These are phyloP conservation scores for Temnothorax curvispinosus DNA, from an alignment of 1,140 invertebrate species.

Conservation along the genomic window DNA sequence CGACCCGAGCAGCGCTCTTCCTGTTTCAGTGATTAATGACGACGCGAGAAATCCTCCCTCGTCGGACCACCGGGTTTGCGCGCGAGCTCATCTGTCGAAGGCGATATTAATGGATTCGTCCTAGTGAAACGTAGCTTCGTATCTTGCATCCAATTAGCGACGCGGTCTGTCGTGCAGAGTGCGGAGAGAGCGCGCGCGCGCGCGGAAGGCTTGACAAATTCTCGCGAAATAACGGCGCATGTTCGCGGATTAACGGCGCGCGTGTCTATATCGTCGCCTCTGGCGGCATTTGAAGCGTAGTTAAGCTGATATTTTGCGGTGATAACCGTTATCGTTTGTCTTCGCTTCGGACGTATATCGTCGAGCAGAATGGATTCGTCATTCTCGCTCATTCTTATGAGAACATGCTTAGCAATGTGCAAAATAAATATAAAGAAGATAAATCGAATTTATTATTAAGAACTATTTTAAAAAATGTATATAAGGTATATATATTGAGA, in stretches of 20 bases:
- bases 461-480: not conserved
- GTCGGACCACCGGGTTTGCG: slow-evolving; percentile 65
- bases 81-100: slow-evolving; percentile 62
- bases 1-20: slow-evolving; percentile 37
- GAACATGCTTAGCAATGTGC: not conserved
- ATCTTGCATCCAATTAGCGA: slow-evolving; percentile 64
- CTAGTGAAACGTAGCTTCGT: slow-evolving; percentile 65
- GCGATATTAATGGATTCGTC: slow-evolving; percentile 65
- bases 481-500: not conserved
- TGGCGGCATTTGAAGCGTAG: slow-evolving; percentile 21
- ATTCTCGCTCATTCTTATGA: not conserved
- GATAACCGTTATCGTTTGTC: slow-evolving; percentile 36
- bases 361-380: not conserved
- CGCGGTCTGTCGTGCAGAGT: slow-evolving; percentile 30
- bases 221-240: slow-evolving; percentile 46
- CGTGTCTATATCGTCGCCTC: slow-evolving; percentile 37
- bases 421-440: not conserved
- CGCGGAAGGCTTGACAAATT: slow-evolving; percentile 61
- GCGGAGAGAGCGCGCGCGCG: slow-evolving; percentile 35
- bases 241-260: slow-evolving; percentile 44
- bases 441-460: not conserved
- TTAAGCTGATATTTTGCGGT: slow-evolving; percentile 17
- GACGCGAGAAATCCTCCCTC: slow-evolving; percentile 66
- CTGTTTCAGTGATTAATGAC: slow-evolving; percentile 67
- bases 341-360: not conserved